Evolutionary conservation across 2,797 vertebrate species (phyloP).

Genomic region (Rhincodon typus): DNA sequence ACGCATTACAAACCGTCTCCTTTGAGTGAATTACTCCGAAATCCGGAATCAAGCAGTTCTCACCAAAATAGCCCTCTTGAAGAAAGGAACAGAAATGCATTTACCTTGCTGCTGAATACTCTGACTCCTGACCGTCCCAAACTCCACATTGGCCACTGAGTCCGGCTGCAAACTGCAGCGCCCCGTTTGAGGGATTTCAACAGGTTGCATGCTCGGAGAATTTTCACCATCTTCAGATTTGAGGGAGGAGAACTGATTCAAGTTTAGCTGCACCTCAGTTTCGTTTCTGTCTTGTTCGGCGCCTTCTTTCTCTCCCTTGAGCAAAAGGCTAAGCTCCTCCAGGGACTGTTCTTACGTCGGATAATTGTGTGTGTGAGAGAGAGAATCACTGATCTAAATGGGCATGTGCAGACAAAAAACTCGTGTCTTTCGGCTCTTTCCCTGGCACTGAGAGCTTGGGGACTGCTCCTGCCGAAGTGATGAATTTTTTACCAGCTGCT

Average conservation of each 20-base stretch:
- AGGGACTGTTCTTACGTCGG: not conserved
- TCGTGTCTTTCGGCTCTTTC: not conserved
- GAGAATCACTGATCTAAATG: not conserved
- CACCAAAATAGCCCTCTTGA: too few species aligned
- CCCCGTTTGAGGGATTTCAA: slow-evolving; percentile 64
- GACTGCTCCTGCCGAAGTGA: not conserved
- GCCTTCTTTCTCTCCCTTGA: not conserved
- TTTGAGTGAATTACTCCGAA: not conserved
- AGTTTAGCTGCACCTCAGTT: not conserved
- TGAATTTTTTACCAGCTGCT: slow-evolving; percentile 23
- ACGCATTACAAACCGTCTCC: too few species aligned
- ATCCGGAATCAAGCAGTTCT: too few species aligned
- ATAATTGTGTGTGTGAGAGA: not conserved
- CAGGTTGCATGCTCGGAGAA: slow-evolving; percentile 68
- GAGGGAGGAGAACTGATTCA: not conserved
- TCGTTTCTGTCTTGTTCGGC: not conserved
- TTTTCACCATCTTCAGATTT: slow-evolving; percentile 66
- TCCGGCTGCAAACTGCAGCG: slow-evolving; percentile 51
- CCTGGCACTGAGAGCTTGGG: not conserved
- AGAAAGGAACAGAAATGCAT: not conserved
- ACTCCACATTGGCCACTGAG: slow-evolving; percentile 45
- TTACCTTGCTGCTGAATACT: slow-evolving; percentile 77
- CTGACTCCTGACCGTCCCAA: slow-evolving; percentile 54
- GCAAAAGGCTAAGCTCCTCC: not conserved
- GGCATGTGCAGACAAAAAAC: not conserved